Percentiles rank a stretch among this genome's conserved stretches.
phyloP scores from a whole-genome alignment of 2,113 vertebrate genomes.

The Triplophysa rosa region DNA sequence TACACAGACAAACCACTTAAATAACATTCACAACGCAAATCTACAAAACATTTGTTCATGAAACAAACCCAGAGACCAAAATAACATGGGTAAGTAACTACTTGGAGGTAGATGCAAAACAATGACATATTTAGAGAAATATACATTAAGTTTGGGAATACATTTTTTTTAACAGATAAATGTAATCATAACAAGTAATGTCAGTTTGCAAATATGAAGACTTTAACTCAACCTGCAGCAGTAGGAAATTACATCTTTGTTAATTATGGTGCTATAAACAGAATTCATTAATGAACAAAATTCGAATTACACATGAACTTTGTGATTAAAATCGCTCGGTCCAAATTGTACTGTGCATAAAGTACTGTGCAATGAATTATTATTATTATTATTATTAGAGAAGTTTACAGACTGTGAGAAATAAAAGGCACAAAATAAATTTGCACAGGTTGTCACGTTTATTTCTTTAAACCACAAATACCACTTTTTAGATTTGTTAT shows the following conservation, averaged over 20 bases:
- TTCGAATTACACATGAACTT: background rate
- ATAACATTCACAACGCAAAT: background rate
- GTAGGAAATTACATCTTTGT: conserved; percentile 7
- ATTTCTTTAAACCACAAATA: conserved; percentile 19
- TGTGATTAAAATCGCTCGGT: conserved; percentile 7
- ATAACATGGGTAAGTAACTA: background rate
- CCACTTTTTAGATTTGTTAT: background rate
- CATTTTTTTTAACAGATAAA: too few relatives aligned
- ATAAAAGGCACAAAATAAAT: conserved; percentile 44
- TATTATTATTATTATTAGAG: background rate
- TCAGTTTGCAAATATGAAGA: background rate
- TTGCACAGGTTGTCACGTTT: conserved; percentile 18
- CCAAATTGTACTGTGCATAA: conserved; percentile 37
- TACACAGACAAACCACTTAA: conserved; percentile 3
- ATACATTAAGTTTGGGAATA: background rate
- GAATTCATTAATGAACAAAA: conserved; percentile 8
- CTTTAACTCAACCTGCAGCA: background rate
- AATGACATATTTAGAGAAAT: background rate
- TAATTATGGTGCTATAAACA: background rate
- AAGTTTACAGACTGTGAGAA: background rate
- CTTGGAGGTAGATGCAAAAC: conserved; percentile 40
- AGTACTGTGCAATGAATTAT: too few relatives aligned
- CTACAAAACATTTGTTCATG: background rate
- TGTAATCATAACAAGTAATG: background rate
- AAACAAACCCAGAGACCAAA: background rate